Base-by-base conservation (phyloP, 2,888 invertebrate species). In the Azorinus chamasolen region DNA sequence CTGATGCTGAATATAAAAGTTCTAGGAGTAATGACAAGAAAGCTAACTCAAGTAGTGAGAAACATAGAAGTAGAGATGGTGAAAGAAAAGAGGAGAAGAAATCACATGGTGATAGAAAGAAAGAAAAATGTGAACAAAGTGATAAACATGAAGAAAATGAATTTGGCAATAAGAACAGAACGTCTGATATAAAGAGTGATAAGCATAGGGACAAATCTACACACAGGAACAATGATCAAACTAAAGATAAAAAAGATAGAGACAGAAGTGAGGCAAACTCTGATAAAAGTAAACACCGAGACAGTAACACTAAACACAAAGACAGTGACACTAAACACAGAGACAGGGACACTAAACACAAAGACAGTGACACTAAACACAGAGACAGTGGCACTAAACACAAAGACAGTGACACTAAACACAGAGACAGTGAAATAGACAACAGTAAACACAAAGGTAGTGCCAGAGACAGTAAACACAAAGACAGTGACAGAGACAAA, bases 1-100 rank as follows among this genome's bases (percentile, higher is more conserved):
- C 39, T 37, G 25, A 5, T 22, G 16, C 2, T 6, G 51, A 6
- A 5, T 41, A 14, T 8, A 18, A 39, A 1, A 57, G 41, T 6
- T 16, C 20, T 57, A 46, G 55, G 57, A 37, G 16, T 64, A 27
- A 64, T 53, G 37, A 24, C 8, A 32, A 54, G 18, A 55, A 48
- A 20, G 41, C 27, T 50, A 62, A 50, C 25, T 64, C 53, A 24
- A 32, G 58, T 24, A 45, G 43, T 8, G 20, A 61, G n/a, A 51
- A 53, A 20, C 59, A 22, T 41, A 25, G 32, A 39, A 25, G 4
- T 24, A 20, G 20, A 18, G n/a, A 57, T 20, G 14, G 37, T 39
- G 20, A 45, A 48, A 27, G 45, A 18, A 22, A 37, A 16, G 22
- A 16, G 18, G 22, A n/a, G 10, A 22, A 57, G 18, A 57, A 39